Evolutionary conservation across 2,888 invertebrate genomes (phyloP).

Genomic region (Drosophila greeni): DNA sequence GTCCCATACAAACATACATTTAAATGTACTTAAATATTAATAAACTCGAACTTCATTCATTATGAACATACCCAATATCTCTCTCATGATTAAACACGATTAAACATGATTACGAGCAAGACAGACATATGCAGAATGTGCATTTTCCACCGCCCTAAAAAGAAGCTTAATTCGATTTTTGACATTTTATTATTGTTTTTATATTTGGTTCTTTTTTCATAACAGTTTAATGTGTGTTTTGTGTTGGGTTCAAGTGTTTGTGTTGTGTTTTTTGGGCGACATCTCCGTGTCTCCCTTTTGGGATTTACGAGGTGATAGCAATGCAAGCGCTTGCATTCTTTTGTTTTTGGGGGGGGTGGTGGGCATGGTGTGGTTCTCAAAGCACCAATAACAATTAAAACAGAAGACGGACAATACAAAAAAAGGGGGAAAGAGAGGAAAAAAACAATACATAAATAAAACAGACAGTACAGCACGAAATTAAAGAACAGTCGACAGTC

Average conservation of each 20-base stretch:
- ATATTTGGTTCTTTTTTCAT: constrained; percentile 46
- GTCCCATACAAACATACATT: neutral
- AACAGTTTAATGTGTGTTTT: constrained; percentile 33
- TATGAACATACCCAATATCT: no score
- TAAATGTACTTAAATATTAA: neutral
- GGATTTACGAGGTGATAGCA: constrained; percentile 27
- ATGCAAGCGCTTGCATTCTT: constrained; percentile 8
- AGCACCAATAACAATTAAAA: constrained; percentile 61
- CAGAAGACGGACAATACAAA: constrained; percentile 22
- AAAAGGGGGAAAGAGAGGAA: neutral
- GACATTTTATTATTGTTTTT: constrained; percentile 43
- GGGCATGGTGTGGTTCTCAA: constrained; percentile 40
- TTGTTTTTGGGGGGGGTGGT: constrained; percentile 1
- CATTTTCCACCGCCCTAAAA: neutral
- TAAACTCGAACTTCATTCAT: neutral
- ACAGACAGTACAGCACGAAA: constrained; percentile 8
- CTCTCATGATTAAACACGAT: no score
- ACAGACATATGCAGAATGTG: neutral
- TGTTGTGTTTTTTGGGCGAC: constrained; percentile 5
- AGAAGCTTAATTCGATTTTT: constrained; percentile 3
- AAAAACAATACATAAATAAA: constrained; percentile 13
- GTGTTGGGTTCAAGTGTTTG: neutral
- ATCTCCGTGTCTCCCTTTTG: constrained; percentile 9
- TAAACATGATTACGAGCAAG: constrained; percentile 2
- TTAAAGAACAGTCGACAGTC: constrained; percentile 16